Base-by-base conservation (phyloP, 92 coral and sea anemone species). In the Heteractis magnifica region DNA sequence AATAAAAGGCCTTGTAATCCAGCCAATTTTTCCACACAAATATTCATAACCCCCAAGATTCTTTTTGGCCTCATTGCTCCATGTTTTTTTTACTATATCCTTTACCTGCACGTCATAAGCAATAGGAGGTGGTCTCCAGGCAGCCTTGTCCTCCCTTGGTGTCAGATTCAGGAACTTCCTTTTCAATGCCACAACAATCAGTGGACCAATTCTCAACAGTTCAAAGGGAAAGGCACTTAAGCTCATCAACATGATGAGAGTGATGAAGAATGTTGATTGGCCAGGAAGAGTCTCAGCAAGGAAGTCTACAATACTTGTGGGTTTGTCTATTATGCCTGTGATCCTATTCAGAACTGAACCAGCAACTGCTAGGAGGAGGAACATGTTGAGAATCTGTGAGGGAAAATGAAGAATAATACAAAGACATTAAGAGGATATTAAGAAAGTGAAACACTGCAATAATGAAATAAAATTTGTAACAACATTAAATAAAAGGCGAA, bases 121-220 rank as follows among this genome's bases (percentile, higher is more conserved):
- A 64, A 92, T 86, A 15, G 90, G 89, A 0, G 98, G 97, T 44
- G 98, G 98, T 56, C 86, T 90, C 98, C 98, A 95, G 14, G 94
- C 86, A n/a, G 93, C 95, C 74, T 87, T 89, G 56, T 95, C 95
- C 50, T 95, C 98, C 59, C 92, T 85, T 18, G 92, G 86, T 49
- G 95, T 95, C 85, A 83, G 23, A 41, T 89, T 85, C 59, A 90
- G 86, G 92, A 88, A 95, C 75, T 89, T 93, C 64, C 98, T 90
- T 76, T 86, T 93, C 81, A 95, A 41, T 16, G 88, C 75, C 14
- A 93, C 90, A 18, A 91, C 73, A 82, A 95, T 88, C n/a, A 95
- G 87, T 41, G 91, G 93, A 23, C 91, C 86, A 60, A 95, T 76
- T 15, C 95, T 90, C 75, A 93, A 75, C 50, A 95, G 92, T 65